Base-by-base conservation (phyloP, 1,140 invertebrate genomes). In the Sycobia sp. region DNA sequence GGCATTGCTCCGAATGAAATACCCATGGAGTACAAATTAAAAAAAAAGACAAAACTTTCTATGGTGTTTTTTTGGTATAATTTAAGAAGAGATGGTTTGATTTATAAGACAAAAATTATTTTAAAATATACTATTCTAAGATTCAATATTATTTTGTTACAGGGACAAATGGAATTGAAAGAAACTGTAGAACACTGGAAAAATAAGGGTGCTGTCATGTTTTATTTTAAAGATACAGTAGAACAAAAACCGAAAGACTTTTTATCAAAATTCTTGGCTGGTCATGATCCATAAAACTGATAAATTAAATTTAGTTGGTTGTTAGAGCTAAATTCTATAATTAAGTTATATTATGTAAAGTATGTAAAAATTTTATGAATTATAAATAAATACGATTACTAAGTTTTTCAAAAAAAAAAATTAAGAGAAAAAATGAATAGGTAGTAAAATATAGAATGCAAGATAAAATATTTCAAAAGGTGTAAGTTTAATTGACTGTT, bases 141-240 rank as follows among this genome's bases (percentile, higher is more conserved):
- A n/a, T n/a, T n/a, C 25, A 7, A 47, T 2, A 8, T 50, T 44
- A 44, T 18, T 49, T 41, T 38, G 54, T 85, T 84, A 27, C 74
- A 95, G 91, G 94, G 94, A 56, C 93, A 95, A 87, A 96, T 96
- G 93, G 95, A 97, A 73, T 81, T 98, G 36, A 88, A 93, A 74
- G 95, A 97, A 83, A 86, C 88, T 1, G 88, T 90, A 0, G 86
- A 91, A 56, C 84, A 88, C 58, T 97, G 93, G 92, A 96, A 96
- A 80, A 91, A 95, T 70, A 90, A 90, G 67, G 86, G 88, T 16
- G 90, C 92, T 73, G 73, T 98, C 2, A 96, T 97, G 94, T 74
- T 81, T 62, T 95, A 88, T 71, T 97, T 95, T 81, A 90, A 91
- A 74, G 91, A 95, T 49, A 91, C 92, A 0, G 82, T 86, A 55